These are phyloP conservation scores for Corythornis vintsioides DNA, from an alignment of 2,113 vertebrate genomes.

Conservation along the genomic window DNA sequence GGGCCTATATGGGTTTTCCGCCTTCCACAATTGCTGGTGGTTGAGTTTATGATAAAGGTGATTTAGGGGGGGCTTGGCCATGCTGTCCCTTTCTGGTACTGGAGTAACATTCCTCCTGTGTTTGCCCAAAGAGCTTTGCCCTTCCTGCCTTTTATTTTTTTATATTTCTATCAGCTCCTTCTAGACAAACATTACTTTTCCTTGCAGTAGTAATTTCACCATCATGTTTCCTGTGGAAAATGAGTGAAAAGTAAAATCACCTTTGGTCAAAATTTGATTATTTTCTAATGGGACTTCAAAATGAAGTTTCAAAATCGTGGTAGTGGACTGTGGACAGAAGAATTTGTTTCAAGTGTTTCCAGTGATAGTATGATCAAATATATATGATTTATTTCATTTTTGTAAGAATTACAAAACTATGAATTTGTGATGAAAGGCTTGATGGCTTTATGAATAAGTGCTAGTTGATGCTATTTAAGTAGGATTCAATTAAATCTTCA, in stretches of 20 bases:
- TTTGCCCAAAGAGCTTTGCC: neutral
- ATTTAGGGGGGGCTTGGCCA: neutral
- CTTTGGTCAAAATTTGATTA: neutral
- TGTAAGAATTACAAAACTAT: conserved; percentile 59
- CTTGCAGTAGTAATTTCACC: neutral
- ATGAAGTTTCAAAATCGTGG: neutral
- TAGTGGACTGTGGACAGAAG: neutral
- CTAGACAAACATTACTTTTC: neutral
- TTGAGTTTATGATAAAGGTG: neutral
- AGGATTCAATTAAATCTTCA: conserved; percentile 73
- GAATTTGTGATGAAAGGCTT: conserved; percentile 66
- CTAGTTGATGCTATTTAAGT: conserved; percentile 75
- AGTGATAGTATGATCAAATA: conserved; percentile 29
- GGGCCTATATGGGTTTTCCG: neutral
- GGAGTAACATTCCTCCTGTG: rapidly evolving
- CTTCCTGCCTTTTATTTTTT: neutral
- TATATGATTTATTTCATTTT: conserved; percentile 7
- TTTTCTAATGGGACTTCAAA: neutral
- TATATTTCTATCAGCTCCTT: neutral
- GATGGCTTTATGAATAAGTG: conserved; percentile 72
- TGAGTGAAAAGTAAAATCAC: neutral
- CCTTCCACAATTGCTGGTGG: neutral
- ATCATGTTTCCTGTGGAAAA: neutral
- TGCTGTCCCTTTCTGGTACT: neutral
- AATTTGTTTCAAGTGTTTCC: conserved; percentile 58